Conservation (phyloP, 2,113 vertebrate species). For the Acrocephalus kingi region DNA sequence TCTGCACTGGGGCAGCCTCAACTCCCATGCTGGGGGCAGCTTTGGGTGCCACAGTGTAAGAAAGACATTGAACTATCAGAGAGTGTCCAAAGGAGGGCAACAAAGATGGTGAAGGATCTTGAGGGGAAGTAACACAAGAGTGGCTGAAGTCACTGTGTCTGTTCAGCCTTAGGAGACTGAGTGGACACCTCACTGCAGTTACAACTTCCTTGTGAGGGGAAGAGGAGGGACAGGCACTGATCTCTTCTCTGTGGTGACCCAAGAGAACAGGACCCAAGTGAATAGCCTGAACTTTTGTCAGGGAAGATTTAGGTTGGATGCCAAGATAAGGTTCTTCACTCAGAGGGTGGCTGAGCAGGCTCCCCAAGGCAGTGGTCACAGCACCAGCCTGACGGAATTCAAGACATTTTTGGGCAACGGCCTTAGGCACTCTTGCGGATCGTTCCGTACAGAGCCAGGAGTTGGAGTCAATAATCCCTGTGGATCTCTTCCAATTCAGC, state of each 20-base stretch:
- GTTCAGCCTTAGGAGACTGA: not conserved
- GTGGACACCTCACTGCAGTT: not conserved
- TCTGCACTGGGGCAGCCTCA: not conserved
- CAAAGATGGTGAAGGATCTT: not conserved
- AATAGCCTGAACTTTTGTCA: not conserved
- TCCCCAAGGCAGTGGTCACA: not conserved
- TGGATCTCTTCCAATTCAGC: not conserved
- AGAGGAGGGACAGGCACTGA: not conserved
- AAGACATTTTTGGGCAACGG: not conserved
- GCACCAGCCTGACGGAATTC: not conserved
- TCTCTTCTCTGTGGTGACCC: not conserved
- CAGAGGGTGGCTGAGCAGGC: not conserved
- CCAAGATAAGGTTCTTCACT: rapidly evolving
- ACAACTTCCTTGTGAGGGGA: rapidly evolving
- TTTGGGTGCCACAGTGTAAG: rapidly evolving
- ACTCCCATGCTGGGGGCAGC: not conserved
- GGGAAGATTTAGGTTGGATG: not conserved
- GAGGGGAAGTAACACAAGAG: not conserved
- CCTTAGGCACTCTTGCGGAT: not conserved
- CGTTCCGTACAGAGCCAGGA: not conserved
- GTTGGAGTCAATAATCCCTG: not conserved
- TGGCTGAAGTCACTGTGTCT: rapidly evolving
- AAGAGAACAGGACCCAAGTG: rapidly evolving
- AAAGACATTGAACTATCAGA: not conserved
- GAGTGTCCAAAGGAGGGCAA: not conserved